Conservation (phyloP, 2,888 invertebrate species). For the Meloe dianella region DNA sequence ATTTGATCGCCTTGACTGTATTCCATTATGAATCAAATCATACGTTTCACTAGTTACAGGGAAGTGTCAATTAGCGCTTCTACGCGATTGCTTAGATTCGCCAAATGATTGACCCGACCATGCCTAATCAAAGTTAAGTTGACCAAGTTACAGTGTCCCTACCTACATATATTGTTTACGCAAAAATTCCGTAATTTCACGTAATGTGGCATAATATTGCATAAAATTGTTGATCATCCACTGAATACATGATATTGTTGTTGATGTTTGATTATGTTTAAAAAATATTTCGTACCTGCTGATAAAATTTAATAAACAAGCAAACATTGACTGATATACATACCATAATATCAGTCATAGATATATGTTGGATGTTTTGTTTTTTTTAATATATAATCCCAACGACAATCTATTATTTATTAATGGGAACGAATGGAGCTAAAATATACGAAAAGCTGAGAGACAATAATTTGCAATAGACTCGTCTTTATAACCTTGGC, state of each 20-base stretch:
- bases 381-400: no score
- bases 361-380: no score
- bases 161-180: neutral
- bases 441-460: no score
- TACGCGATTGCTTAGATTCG: no score
- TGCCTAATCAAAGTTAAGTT: no score
- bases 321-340: neutral
- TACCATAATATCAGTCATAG: neutral
- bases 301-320: neutral
- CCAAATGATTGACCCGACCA: no score
- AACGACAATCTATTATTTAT: neutral
- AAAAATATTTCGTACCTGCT: neutral
- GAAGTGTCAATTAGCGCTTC: no score
- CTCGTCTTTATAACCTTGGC: neutral
- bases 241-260: neutral
- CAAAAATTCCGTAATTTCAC: neutral
- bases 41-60: no score
- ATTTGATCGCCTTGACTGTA: no score
- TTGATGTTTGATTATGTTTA: neutral
- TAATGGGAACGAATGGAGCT: neutral
- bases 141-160: no score
- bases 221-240: neutral
- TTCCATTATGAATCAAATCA: no score
- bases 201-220: neutral
- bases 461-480: neutral